Conservation (phyloP, 2,113 vertebrate species). For the Cyphomyrus discorhynchus region DNA sequence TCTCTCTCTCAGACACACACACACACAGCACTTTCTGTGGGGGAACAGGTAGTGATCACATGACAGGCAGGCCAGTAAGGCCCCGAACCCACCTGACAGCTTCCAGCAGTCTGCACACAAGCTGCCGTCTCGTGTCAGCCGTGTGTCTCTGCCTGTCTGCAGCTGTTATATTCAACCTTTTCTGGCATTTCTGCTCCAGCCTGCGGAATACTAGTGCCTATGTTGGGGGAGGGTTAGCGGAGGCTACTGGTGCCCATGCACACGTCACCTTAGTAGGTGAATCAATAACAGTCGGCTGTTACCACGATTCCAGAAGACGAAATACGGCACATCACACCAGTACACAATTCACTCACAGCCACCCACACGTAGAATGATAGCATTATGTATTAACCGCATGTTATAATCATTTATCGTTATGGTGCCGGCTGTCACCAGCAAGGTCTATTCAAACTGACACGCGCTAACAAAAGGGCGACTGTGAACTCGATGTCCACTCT, state of each 20-base stretch:
- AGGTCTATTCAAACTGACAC: background rate
- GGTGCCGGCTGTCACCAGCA: background rate
- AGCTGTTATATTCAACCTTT: background rate
- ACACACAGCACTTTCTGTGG: background rate
- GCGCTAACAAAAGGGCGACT: background rate
- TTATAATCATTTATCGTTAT: background rate
- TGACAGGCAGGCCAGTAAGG: background rate
- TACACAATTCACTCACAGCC: background rate
- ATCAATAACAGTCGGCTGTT: background rate
- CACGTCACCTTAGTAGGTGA: background rate
- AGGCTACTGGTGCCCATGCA: background rate
- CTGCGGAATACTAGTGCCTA: background rate
- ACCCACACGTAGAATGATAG: background rate
- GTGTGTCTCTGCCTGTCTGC: background rate
- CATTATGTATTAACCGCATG: background rate
- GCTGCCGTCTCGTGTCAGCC: background rate
- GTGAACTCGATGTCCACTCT: background rate
- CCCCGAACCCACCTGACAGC: background rate
- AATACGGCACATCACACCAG: background rate
- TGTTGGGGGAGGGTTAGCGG: background rate
- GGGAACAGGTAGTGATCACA: background rate
- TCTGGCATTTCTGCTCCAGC: constrained; percentile 3
- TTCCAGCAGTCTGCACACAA: background rate
- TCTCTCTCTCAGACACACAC: background rate
- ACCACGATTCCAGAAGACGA: background rate